Evolutionary conservation across 2,888 invertebrate species (phyloP), one percentile per base, ranked within the genome.

Genomic region (Melanostoma mellinum): DNA sequence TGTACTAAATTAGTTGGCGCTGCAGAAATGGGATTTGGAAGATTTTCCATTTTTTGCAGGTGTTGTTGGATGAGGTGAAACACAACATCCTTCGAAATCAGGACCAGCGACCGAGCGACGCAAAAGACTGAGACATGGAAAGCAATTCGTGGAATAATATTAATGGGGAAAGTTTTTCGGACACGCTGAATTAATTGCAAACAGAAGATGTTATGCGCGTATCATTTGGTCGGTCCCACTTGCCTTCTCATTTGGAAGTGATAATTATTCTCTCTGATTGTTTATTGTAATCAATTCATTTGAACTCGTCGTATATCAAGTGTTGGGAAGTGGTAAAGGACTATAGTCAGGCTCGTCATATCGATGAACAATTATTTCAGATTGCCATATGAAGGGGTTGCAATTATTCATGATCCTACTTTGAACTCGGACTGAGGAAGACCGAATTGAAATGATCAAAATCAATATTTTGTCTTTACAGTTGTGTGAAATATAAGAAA

Each of bases 141-240:
- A 6, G 33, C 44, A 20, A 20, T 9, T 40, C 35, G 3, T 36
- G 73, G 32, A 48, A 63, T 9, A 38, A 44, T 46, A 40, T 67
- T 67, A 67, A 67, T 78, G 53, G 72, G 38, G 1, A 42, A 50
- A 35, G 33, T 53, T 65, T 72, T 58, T 65, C 72, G 65, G 50
- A 72, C 65, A 67, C 42, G 78, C 32, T 67, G 60, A 67, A 72
- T 72, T 65, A 78, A 78, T 78, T 67, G 53, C 38, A 48, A 42
- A 52, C 55, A 71, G 69, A 63, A 50, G 63, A 71, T 48, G 38
- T 72, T 60, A 36, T 42, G 72, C n/a, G 65, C 38, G 20, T 58
- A 38, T 50, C 44, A 38, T 67, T 60, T 6, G 53, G 58, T 38
- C 42, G 55, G 30, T 33, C 36, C 30, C 30, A 10, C 6, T 36